Conservation (phyloP, 2,888 invertebrate genomes). For the Cistogaster globosa region DNA sequence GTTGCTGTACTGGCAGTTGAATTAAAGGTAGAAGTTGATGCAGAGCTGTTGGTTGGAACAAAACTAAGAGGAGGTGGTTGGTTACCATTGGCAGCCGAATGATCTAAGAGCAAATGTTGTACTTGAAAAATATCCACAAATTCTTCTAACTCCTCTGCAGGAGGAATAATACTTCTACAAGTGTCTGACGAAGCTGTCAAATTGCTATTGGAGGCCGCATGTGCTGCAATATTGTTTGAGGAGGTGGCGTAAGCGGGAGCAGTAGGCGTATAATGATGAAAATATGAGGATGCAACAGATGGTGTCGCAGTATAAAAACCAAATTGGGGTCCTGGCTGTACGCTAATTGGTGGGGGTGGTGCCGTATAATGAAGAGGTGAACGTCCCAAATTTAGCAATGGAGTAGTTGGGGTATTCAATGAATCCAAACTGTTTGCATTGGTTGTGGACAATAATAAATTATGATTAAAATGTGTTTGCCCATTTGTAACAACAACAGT, state of each 20-base stretch:
- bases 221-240: slow-evolving; percentile 36
- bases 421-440: slow-evolving; percentile 71
- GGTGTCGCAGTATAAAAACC: slow-evolving; percentile 75
- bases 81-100: slow-evolving; percentile 77
- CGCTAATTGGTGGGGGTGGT: slow-evolving; percentile 72
- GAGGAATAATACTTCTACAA: slow-evolving; percentile 19
- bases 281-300: slow-evolving; percentile 71
- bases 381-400: slow-evolving; percentile 74
- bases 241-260: slow-evolving; percentile 65
- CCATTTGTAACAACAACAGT: slow-evolving; percentile 8
- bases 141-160: slow-evolving; percentile 85
- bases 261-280: slow-evolving; percentile 73
- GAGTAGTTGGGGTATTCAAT: slow-evolving; percentile 80
- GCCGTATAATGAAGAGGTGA: slow-evolving; percentile 72
- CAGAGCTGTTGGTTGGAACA: slow-evolving; percentile 29
- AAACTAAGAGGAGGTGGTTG: slow-evolving; percentile 72
- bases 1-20: slow-evolving; percentile 61
- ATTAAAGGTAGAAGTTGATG: slow-evolving; percentile 74
- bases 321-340: slow-evolving; percentile 72
- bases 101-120: slow-evolving; percentile 88
- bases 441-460: slow-evolving; percentile 48
- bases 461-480: slow-evolving; percentile 56
- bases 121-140: slow-evolving; percentile 93
- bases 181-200: slow-evolving; percentile 30
- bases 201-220: slow-evolving; percentile 28